These are phyloP conservation scores for Limonius californicus DNA, from an alignment of 1,140 invertebrate species.

Conservation along the genomic window DNA sequence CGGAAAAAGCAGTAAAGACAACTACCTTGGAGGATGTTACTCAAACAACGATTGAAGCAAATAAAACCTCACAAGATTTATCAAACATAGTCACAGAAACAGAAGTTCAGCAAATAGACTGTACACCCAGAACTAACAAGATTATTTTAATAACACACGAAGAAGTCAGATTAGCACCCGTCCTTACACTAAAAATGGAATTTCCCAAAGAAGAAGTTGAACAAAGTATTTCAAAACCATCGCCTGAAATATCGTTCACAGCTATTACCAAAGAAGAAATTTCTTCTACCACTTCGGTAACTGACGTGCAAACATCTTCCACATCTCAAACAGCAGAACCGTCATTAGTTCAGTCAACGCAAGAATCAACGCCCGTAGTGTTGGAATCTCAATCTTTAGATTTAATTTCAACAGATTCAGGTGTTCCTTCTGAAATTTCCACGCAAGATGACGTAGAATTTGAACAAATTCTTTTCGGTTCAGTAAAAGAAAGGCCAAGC, in stretches of 20 bases:
- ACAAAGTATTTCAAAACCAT: constrained; percentile 24
- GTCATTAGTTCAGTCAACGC: not conserved
- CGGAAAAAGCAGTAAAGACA: not conserved
- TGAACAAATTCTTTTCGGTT: constrained; percentile 46
- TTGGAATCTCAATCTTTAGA: constrained; percentile 1
- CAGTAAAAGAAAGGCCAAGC: constrained; percentile 43
- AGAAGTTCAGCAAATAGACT: too few species aligned
- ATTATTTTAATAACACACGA: constrained; percentile 65
- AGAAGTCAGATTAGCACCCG: constrained; percentile 61
- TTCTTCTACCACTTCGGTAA: too few species aligned
- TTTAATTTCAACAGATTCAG: not conserved
- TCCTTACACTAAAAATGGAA: constrained; percentile 60
- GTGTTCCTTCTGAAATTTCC: not conserved
- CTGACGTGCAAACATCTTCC: too few species aligned
- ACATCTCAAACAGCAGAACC: not conserved
- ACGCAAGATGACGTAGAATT: constrained; percentile 31
- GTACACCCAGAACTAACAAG: constrained; percentile 52
- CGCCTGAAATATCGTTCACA: too few species aligned
- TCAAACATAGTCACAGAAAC: not conserved
- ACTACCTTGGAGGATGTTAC: not conserved
- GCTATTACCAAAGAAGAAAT: too few species aligned
- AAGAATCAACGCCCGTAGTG: not conserved
- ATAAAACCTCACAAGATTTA: not conserved
- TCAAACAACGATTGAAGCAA: not conserved
- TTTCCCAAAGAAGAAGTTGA: constrained; percentile 42